Evolutionary conservation across 1,140 invertebrate genomes (phyloP).

Genomic region (Colletes gigas): DNA sequence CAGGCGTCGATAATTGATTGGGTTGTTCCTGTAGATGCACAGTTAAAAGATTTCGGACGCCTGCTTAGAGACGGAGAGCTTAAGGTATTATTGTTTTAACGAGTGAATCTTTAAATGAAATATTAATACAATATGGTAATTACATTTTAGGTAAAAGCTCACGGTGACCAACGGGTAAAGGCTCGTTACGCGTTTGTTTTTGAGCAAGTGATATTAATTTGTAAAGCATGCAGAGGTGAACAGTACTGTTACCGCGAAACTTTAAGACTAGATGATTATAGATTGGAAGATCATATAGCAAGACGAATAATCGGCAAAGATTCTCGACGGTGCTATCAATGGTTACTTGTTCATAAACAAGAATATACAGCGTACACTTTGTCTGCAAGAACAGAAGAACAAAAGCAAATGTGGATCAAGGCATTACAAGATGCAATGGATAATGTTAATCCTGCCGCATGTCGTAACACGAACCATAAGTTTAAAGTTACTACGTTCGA

Average conservation of each 20-base stretch:
- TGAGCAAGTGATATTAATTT: slow-evolving; percentile 97
- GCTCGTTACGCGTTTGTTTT: slow-evolving; percentile 97
- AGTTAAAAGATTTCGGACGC: slow-evolving; percentile 93
- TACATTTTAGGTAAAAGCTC: slow-evolving; percentile 86
- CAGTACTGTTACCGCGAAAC: slow-evolving; percentile 95
- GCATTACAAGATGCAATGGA: slow-evolving; percentile 96
- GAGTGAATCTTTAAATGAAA: not conserved
- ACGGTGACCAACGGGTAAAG: slow-evolving; percentile 92
- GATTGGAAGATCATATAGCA: slow-evolving; percentile 89
- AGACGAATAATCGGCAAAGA: slow-evolving; percentile 85
- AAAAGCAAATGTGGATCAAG: slow-evolving; percentile 94
- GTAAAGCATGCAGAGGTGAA: slow-evolving; percentile 93
- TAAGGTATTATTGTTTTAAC: slow-evolving; percentile 81
- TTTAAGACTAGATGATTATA: slow-evolving; percentile 91
- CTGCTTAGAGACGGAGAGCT: slow-evolving; percentile 96
- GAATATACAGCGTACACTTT: slow-evolving; percentile 93
- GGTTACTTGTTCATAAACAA: slow-evolving; percentile 91
- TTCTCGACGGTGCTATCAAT: slow-evolving; percentile 90
- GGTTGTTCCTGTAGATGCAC: slow-evolving; percentile 89
- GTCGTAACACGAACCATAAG: slow-evolving; percentile 90
- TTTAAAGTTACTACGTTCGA: slow-evolving; percentile 94
- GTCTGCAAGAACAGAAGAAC: slow-evolving; percentile 93
- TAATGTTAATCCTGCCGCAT: slow-evolving; percentile 91
- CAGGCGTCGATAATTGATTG: slow-evolving; percentile 92
- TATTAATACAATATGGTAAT: not conserved